A percentile compares a stretch with the other conserved stretches of the same genome.
Evolutionary conservation across 64 coral and sea anemone genomes (phyloP).

Genomic region (Montipora sp.): DNA sequence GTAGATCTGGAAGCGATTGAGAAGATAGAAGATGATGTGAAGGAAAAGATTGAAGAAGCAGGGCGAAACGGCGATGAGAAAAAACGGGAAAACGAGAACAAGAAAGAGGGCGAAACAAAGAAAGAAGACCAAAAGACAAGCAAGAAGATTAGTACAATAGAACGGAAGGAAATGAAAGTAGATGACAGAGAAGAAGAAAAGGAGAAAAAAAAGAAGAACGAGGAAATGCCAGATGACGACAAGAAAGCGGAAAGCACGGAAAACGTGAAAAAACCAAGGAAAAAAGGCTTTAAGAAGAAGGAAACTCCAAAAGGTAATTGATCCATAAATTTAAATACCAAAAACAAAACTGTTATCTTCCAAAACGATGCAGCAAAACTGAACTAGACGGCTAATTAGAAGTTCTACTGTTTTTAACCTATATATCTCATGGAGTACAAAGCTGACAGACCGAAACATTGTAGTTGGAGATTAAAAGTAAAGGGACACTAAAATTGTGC

Average conservation of each 20-base stretch:
- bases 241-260: neutral
- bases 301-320: neutral
- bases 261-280: neutral
- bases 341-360: neutral
- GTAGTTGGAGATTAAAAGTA: too few relatives aligned
- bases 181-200: constrained; percentile 1
- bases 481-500: too few relatives aligned
- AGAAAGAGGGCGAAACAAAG: neutral
- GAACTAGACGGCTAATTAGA: too few relatives aligned
- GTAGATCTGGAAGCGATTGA: constrained; percentile 19
- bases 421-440: too few relatives aligned
- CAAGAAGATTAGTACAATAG: too few relatives aligned
- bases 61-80: neutral
- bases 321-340: neutral
- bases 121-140: neutral
- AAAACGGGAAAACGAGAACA: constrained; percentile 1
- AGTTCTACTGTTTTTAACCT: too few relatives aligned
- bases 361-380: too few relatives aligned
- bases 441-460: too few relatives aligned
- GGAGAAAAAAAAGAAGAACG: constrained; percentile 17
- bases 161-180: neutral
- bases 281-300: constrained; percentile 13
- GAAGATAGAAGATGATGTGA: neutral
- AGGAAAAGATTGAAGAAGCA: neutral
- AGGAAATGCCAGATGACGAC: constrained; percentile 55